Conservation (phyloP, 2,113 vertebrate species). For the Caranx ignobilis region DNA sequence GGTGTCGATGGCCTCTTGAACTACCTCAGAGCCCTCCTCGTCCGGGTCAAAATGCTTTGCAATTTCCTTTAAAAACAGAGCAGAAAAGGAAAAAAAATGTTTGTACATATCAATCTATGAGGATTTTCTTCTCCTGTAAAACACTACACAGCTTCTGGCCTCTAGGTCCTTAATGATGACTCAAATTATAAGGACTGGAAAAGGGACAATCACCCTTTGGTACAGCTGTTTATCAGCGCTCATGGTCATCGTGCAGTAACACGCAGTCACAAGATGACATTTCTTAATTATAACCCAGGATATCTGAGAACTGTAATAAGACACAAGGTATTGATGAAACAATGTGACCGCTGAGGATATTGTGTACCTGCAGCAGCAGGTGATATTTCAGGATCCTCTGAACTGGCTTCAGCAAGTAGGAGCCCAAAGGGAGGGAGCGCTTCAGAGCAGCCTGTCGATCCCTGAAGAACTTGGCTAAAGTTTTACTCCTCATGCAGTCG, state of each 20-base stretch:
- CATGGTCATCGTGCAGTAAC: not conserved
- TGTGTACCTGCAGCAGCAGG: slow-evolving; percentile 92
- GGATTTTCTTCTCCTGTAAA: not conserved
- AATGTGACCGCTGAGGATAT: not conserved
- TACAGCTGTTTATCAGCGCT: not conserved
- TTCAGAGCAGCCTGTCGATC: slow-evolving; percentile 92
- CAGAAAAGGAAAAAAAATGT: not conserved
- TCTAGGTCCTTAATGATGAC: not conserved
- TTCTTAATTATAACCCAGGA: not conserved
- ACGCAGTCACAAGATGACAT: not conserved
- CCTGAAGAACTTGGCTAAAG: slow-evolving; percentile 92
- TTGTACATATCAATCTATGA: not conserved
- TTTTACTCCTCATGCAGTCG: slow-evolving; percentile 94
- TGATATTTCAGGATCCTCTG: slow-evolving; percentile 99
- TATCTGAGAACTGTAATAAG: not conserved
- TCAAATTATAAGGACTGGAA: not conserved
- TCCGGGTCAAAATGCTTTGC: slow-evolving; percentile 92
- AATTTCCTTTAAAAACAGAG: slow-evolving; percentile 88
- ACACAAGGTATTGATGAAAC: not conserved
- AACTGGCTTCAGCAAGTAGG: slow-evolving; percentile 96
- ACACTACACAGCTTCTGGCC: not conserved
- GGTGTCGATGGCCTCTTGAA: slow-evolving; percentile 95
- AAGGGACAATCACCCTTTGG: not conserved
- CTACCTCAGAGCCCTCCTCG: slow-evolving; percentile 90
- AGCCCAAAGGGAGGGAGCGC: slow-evolving; percentile 91